Percentiles rank a stretch among this genome's conserved stretches.
Evolutionary conservation across 2,113 vertebrate genomes (phyloP).

Genomic region (Prionailurus viverrinus): DNA sequence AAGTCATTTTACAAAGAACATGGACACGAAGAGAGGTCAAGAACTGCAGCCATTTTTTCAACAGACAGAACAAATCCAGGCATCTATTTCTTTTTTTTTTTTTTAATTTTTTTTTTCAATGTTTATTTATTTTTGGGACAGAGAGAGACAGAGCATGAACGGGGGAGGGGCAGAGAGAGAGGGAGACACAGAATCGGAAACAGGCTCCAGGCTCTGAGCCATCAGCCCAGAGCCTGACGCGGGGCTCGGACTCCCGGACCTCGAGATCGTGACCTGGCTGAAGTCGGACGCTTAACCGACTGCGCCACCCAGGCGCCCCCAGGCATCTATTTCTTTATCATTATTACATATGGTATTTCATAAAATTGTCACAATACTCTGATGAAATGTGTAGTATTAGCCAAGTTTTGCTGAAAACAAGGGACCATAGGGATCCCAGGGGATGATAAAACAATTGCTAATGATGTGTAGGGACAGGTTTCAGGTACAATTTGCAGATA

Average conservation of each 20-base stretch:
- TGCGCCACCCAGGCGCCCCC: too few relatives aligned
- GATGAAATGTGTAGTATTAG: background rate
- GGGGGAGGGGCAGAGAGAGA: too few relatives aligned
- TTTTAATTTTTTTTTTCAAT: too few relatives aligned
- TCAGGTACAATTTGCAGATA: constrained; percentile 25
- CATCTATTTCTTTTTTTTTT: background rate
- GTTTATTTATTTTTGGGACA: too few relatives aligned
- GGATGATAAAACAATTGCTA: background rate
- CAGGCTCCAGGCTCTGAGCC: too few relatives aligned
- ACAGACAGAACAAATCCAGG: background rate
- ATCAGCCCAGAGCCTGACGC: too few relatives aligned
- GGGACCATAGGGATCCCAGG: background rate
- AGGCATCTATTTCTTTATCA: background rate
- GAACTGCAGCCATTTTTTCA: background rate
- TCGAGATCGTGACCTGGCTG: too few relatives aligned
- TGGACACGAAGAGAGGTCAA: background rate
- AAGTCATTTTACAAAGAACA: background rate
- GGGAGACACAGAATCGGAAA: too few relatives aligned
- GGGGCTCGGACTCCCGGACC: too few relatives aligned
- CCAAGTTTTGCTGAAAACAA: constrained; percentile 22
- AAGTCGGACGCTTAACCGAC: too few relatives aligned
- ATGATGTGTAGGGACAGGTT: background rate
- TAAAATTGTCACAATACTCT: background rate
- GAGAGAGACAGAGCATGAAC: too few relatives aligned
- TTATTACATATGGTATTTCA: background rate